Evolutionary conservation across 2,113 vertebrate genomes (phyloP).

Genomic region (Lagopus muta): DNA sequence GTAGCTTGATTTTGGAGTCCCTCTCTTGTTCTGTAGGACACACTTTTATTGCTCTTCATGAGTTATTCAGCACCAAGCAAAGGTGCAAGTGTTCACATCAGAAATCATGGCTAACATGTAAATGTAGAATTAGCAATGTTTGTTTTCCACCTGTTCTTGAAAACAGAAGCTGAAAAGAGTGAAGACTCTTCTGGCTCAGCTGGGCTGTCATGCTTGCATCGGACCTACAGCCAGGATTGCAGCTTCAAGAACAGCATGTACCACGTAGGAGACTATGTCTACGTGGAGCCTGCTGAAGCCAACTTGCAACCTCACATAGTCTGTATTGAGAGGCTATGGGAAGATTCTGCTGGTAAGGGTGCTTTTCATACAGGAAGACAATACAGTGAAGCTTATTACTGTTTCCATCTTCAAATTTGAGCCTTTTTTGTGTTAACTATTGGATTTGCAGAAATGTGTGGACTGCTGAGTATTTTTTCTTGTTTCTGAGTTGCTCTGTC

Average conservation of each 20-base stretch:
- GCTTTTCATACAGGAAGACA: neutral
- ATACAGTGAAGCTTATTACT: neutral
- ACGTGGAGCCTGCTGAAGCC: constrained; percentile 94
- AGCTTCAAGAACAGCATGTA: constrained; percentile 99
- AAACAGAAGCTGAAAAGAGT: constrained; percentile 94
- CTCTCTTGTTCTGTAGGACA: neutral
- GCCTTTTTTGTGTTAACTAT: neutral
- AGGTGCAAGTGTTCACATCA: neutral
- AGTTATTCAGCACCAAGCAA: neutral
- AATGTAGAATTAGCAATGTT: neutral
- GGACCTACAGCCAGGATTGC: constrained; percentile 98
- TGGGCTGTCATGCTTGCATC: constrained; percentile 87
- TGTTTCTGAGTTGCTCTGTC: neutral
- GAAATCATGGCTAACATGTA: fast-evolving
- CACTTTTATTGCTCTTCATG: neutral
- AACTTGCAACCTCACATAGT: constrained; percentile 96
- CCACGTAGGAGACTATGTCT: constrained; percentile 96
- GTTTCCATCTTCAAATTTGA: neutral
- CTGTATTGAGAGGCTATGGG: constrained; percentile 97
- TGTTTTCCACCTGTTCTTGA: neutral
- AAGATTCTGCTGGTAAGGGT: constrained; percentile 91
- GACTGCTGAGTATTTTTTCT: neutral
- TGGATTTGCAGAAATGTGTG: neutral
- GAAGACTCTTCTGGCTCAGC: constrained; percentile 88
- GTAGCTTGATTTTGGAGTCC: neutral